Evolutionary conservation across 2,113 vertebrate genomes (phyloP).

Genomic region (Phylloscopus trochilus): DNA sequence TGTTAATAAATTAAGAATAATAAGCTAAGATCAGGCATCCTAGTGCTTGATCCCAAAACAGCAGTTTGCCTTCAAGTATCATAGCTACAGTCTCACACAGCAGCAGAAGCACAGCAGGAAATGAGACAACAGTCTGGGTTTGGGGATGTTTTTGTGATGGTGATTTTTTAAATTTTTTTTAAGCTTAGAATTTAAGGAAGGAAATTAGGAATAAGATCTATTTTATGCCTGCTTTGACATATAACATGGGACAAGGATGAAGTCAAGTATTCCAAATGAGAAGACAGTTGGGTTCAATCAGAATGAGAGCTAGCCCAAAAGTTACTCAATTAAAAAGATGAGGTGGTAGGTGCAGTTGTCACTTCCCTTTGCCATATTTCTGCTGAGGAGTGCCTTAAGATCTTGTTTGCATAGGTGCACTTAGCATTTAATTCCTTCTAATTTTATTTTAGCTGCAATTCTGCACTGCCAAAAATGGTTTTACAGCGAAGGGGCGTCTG

Average conservation of each 20-base stretch:
- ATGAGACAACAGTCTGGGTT: too few species aligned
- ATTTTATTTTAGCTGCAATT: conserved; percentile 21
- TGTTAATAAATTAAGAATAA: background rate
- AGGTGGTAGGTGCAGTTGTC: background rate
- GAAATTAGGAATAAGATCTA: background rate
- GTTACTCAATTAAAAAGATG: background rate
- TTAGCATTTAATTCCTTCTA: conserved; percentile 54
- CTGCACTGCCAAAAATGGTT: conserved; percentile 54
- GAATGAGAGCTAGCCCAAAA: background rate
- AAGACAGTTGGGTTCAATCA: background rate
- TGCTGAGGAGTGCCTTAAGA: background rate
- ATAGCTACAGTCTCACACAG: background rate
- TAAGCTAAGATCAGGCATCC: background rate
- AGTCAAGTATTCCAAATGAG: background rate
- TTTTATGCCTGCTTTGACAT: background rate
- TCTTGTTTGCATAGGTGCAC: conserved; percentile 36
- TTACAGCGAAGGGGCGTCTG: conserved; percentile 35
- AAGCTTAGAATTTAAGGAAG: background rate
- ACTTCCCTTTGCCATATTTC: background rate
- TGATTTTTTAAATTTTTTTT: background rate
- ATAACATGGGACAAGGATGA: background rate
- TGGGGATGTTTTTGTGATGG: background rate
- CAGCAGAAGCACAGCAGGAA: background rate
- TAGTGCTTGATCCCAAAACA: background rate
- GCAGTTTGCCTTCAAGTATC: background rate